Base-by-base conservation (phyloP, 1,140 invertebrate genomes). In the Drosophila truncata region DNA sequence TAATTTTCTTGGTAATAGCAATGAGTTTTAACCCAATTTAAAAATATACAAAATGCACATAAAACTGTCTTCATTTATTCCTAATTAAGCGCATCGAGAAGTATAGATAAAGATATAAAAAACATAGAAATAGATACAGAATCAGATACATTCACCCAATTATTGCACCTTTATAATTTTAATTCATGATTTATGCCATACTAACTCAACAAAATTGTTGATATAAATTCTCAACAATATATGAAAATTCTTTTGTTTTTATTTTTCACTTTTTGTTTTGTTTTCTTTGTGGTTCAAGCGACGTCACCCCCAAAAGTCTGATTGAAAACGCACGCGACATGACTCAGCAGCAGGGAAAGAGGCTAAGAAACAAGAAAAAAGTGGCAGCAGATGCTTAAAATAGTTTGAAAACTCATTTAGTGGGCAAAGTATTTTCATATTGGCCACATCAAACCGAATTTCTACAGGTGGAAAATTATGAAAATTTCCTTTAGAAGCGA, bases 371-470 rank as follows among this genome's bases (percentile, higher is more conserved):
- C 10, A 70, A 41, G 41, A 10, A 23, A 54, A 54, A 70, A 69
- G 49, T 69, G 65, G 50, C 63, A 29, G 25, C 25, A 54, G 62
- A 64, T 83, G 64, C 84, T 71, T 25, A 71, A 87, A 87, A 87
- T 87, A 87, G 69, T 80, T 80, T 23, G 18, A 23, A 75, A 88
- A 83, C 67, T 87, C 83, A 87, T 88, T 86, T 78, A 60, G 63
- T 61, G 64, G 67, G 35, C 37, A 71, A 85, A 78, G 64, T 78
- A 78, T 85, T 77, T 81, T 81, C 64, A 78, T 81, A 71, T 46
- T 41, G 46, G 74, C 47, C 61, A 37, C 58, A 69, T 83, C 80
- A 80, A 87, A 72, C 76, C 20, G 46, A 58, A 61, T 82, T 70
- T 57, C 60, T 65, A 87, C 83, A 86, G 82, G 75, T 86, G 71